Conservation (phyloP, 2,888 invertebrate genomes). For the Dynastes tityus region DNA sequence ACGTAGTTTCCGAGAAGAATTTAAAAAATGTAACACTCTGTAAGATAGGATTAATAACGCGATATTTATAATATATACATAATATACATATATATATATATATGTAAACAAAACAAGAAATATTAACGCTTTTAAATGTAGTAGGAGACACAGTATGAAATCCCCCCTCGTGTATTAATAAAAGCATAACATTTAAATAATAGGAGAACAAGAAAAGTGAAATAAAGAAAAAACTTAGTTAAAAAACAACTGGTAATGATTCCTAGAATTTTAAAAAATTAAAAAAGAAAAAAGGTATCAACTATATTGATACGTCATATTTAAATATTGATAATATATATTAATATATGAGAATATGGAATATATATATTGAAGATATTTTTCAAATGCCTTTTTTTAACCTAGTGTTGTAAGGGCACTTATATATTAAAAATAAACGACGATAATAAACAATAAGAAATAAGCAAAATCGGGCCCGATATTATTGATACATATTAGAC, state of each 20-base stretch:
- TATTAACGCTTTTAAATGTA: conserved; percentile 65
- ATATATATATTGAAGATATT: conserved; percentile 64
- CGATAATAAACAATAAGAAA: conserved; percentile 38
- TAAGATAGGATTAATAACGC: conserved; percentile 50
- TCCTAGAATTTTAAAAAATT: conserved; percentile 63
- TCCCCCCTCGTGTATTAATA: conserved; percentile 41
- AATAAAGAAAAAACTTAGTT: not conserved
- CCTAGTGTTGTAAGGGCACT: conserved; percentile 55
- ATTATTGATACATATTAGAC: conserved; percentile 26
- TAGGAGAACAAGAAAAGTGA: conserved; percentile 21
- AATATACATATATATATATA: not conserved
- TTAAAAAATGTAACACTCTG: conserved; percentile 49
- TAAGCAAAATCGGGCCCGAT: conserved; percentile 32
- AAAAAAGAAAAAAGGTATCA: conserved; percentile 27
- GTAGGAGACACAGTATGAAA: conserved; percentile 37
- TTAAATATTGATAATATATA: conserved; percentile 59
- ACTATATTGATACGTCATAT: conserved; percentile 56
- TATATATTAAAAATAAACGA: conserved; percentile 35
- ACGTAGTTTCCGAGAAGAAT: conserved; percentile 54
- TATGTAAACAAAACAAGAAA: conserved; percentile 20
- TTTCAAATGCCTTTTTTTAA: conserved; percentile 68
- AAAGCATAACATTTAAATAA: conserved; percentile 49
- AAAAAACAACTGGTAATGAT: conserved; percentile 64
- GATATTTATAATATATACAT: conserved; percentile 30
- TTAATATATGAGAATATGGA: conserved; percentile 46